Percentiles rank a stretch among this genome's conserved stretches.
phyloP scores from a whole-genome alignment of 2,888 invertebrate species.

The Spodoptera littoralis region DNA sequence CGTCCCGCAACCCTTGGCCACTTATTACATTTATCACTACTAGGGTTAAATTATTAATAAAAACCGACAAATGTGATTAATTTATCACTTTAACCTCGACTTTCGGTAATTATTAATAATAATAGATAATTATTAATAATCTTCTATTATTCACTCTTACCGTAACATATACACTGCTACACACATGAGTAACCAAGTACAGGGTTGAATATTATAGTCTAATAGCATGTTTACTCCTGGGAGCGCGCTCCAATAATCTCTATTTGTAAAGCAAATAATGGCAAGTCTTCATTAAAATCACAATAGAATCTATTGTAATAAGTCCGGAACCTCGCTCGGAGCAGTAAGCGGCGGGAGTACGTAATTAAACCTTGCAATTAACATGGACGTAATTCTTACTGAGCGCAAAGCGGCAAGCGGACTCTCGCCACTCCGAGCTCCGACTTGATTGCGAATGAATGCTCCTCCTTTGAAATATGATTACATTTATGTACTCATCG shows the following conservation, averaged over 20 bases:
- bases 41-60: too few species aligned
- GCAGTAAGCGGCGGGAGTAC: constrained; percentile 52
- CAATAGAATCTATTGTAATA: constrained; percentile 56
- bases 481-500: constrained; percentile 11
- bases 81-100: too few species aligned
- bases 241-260: constrained; percentile 25
- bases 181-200: too few species aligned
- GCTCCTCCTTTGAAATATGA: constrained; percentile 19
- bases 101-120: too few species aligned
- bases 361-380: constrained; percentile 67
- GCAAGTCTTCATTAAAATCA: constrained; percentile 56
- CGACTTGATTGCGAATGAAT: constrained; percentile 23
- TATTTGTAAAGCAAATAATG: constrained; percentile 45
- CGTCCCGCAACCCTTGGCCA: too few species aligned
- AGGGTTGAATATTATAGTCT: not conserved
- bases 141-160: too few species aligned
- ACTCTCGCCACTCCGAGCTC: constrained; percentile 15
- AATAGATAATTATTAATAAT: too few species aligned
- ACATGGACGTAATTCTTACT: constrained; percentile 59
- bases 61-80: too few species aligned
- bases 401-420: constrained; percentile 6
- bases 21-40: too few species aligned
- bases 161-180: too few species aligned
- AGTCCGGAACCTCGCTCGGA: constrained; percentile 46
- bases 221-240: constrained; percentile 22